Conservation (phyloP, 2,888 invertebrate species). For the Cantharis rufa region DNA sequence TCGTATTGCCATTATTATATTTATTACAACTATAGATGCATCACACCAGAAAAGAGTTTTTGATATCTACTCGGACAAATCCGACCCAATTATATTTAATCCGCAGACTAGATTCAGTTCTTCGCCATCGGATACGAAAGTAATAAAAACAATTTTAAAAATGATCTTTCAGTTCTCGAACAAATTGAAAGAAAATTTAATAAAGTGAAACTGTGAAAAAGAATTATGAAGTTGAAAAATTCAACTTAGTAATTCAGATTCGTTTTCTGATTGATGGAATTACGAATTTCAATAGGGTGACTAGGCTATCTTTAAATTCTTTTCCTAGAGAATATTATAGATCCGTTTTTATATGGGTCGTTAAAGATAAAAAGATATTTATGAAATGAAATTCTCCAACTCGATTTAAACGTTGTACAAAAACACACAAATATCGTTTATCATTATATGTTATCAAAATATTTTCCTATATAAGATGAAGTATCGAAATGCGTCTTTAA, state of each 20-base stretch:
- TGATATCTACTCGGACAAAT: constrained; percentile 6
- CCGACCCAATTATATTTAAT: constrained; percentile 26
- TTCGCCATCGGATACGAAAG: constrained; percentile 16
- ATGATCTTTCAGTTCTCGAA: constrained; percentile 29
- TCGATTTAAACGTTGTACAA: constrained; percentile 12
- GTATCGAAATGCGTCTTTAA: not conserved
- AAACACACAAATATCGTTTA: constrained; percentile 16
- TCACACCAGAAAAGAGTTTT: not conserved
- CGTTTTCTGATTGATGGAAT: constrained; percentile 24
- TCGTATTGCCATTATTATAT: not conserved
- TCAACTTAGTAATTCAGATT: constrained; percentile 27
- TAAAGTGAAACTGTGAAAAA: constrained; percentile 31
- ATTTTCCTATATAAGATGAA: not conserved
- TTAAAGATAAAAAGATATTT: constrained; percentile 21
- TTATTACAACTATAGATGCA: not conserved
- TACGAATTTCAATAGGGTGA: constrained; percentile 22
- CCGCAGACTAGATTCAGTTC: constrained; percentile 17
- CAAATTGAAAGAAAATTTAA: constrained; percentile 33
- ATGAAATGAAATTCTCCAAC: constrained; percentile 16
- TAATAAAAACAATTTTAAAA: constrained; percentile 28
- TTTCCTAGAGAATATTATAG: constrained; percentile 11
- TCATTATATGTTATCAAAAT: constrained; percentile 14
- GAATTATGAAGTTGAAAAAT: constrained; percentile 29
- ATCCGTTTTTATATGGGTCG: constrained; percentile 14
- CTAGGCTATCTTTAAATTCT: constrained; percentile 19